Conservation (phyloP, 2,888 invertebrate species). For the Meteorus cinctellus region DNA sequence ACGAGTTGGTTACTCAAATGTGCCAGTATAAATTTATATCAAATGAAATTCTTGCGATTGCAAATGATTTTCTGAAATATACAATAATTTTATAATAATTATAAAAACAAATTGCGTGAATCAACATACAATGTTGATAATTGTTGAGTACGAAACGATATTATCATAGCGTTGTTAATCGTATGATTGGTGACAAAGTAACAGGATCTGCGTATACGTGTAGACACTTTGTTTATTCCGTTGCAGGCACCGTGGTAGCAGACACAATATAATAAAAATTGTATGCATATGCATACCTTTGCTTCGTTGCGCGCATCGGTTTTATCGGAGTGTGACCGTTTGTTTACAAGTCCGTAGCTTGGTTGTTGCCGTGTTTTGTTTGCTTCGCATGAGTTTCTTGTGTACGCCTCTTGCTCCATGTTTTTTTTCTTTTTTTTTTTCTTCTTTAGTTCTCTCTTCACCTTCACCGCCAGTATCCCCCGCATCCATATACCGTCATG, state of each 20-base stretch:
- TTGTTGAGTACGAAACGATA: background rate
- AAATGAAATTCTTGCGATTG: no score
- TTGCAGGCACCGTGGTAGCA: conserved; percentile 15
- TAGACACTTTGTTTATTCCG: conserved; percentile 40
- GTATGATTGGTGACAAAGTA: background rate
- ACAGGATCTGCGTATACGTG: conserved; percentile 41
- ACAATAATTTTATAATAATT: no score
- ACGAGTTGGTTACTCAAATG: no score
- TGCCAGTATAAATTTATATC: no score
- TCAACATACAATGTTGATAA: no score
- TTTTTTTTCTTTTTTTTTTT: background rate
- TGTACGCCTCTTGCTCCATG: conserved; percentile 25
- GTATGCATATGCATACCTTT: background rate
- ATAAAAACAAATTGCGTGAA: no score
- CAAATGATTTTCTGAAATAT: no score
- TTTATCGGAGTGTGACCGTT: conserved; percentile 20
- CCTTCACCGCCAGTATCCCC: conserved; percentile 13
- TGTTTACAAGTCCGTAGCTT: conserved; percentile 26
- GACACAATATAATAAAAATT: background rate
- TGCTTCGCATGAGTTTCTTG: conserved; percentile 61
- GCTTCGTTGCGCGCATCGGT: conserved; percentile 23
- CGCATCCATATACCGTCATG: conserved; percentile 23
- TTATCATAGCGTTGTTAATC: background rate
- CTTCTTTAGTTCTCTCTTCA: conserved; percentile 16
- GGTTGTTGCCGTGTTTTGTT: conserved; percentile 64